Base-by-base conservation (phyloP, 1,140 invertebrate genomes). In the Planococcus citri region DNA sequence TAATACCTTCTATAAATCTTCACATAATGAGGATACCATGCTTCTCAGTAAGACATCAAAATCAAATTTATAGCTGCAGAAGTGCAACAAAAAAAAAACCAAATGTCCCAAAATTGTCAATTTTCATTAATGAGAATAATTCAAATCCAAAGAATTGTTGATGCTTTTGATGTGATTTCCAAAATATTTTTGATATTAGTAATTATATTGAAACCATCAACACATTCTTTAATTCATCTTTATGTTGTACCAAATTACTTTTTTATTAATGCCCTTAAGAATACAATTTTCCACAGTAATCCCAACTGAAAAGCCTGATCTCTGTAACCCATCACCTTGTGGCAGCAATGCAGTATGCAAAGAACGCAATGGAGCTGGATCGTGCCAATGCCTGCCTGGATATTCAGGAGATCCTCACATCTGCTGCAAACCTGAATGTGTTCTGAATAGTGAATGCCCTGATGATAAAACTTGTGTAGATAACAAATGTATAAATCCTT, bases 401-500 rank as follows among this genome's bases (percentile, higher is more conserved):
- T 92, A 92, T 75, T 85, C 90, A 68, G 91, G 91, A 24, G 77
- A 79, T 71, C 77, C 77, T 12, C 78, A 78, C 70, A 74, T 77
- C 20, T 78, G 77, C n/a, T 81, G 90, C 73, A 84, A 86, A 72
- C 88, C 90, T 0, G 90, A 92, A 78, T 92, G 90, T 78, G 82
- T 88, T 1, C 82, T 86, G 60, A 89, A 88, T 75, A 83, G 86
- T 1, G 90, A 94, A 73, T 95, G 92, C 76, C 82, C 87, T 0
- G 86, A 85, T 72, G 83, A 89, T 71, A 79, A 88, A 70, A 86
- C 90, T 29, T 95, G 92, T 78, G 82, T 92, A n/a, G 87, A 88
- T 74, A 86, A 89, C 76, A 86, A 90, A 75, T 94, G 92, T 76
- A 80, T 87, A 73, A 86, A 94, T 80, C 91, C 91, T 22, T 94